Percentiles rank a stretch among this genome's conserved stretches.
Evolutionary conservation across 64 coral and sea anemone genomes (phyloP).

Genomic region (Montipora cactus): DNA sequence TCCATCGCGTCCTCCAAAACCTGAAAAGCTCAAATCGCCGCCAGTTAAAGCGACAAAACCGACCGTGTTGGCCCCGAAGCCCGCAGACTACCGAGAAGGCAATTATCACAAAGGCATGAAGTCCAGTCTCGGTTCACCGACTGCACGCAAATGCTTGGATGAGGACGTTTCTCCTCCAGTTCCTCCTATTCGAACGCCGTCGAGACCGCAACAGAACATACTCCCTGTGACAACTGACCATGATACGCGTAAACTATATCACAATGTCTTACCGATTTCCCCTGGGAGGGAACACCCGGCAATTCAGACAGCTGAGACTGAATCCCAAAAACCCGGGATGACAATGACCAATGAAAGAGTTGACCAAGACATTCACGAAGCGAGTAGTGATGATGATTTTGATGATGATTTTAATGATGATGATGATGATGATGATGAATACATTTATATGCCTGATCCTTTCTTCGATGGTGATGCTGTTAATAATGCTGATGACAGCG

Average conservation of each 20-base stretch:
- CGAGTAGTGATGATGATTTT: not conserved
- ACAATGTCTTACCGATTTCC: not conserved
- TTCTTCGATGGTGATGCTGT: not conserved
- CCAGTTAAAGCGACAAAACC: not conserved
- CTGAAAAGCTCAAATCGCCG: not conserved
- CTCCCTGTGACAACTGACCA: not conserved
- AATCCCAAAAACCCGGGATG: not conserved
- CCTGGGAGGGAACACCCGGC: not conserved
- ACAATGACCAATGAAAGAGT: not conserved
- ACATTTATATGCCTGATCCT: not conserved
- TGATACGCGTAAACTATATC: not conserved
- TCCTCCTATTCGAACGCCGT: not conserved
- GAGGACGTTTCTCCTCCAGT: no score
- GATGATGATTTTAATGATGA: not conserved
- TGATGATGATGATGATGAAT: not conserved
- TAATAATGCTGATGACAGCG: not conserved
- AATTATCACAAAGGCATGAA: not conserved
- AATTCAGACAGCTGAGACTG: not conserved
- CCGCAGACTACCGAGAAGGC: not conserved
- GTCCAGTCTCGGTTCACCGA: no score
- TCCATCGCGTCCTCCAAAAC: not conserved
- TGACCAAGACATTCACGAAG: not conserved
- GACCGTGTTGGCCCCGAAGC: not conserved
- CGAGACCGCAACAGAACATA: not conserved
- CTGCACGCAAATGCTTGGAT: no score